phyloP scores from a whole-genome alignment of 2,113 vertebrate genomes.

The Phainopepla nitens region DNA sequence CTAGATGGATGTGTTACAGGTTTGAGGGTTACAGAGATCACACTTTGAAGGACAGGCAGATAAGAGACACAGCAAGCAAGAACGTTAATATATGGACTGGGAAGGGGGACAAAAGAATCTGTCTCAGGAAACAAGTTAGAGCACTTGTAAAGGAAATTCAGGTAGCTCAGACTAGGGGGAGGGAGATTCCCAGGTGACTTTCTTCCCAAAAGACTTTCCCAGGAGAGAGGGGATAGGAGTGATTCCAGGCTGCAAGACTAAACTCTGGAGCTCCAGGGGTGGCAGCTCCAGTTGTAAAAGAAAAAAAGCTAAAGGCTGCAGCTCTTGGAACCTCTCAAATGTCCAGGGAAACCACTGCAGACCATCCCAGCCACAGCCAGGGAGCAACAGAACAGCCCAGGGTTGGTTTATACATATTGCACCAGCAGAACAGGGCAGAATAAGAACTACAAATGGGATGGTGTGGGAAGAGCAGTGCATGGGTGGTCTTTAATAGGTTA shows the following conservation, averaged over 20 bases:
- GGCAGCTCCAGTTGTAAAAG: background rate
- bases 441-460: background rate
- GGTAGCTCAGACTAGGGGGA: background rate
- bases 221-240: background rate
- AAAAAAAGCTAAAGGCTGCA: background rate
- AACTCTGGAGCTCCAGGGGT: background rate
- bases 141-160: background rate
- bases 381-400: background rate
- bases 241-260: background rate
- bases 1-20: accelerated
- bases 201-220: background rate
- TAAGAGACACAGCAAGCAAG: background rate
- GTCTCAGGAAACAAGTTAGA: background rate
- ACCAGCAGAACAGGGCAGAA: background rate
- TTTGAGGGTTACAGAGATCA: background rate
- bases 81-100: background rate
- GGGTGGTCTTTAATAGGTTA: slow-evolving; percentile 20
- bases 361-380: background rate
- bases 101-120: background rate
- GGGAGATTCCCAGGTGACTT: background rate
- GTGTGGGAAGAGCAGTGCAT: slow-evolving; percentile 5
- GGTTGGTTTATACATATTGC: accelerated
- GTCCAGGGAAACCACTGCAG: background rate
- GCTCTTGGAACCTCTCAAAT: background rate
- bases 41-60: background rate